Evolutionary conservation across 2,797 vertebrate species (phyloP).

Genomic region (Hydrocynus forskahlii): DNA sequence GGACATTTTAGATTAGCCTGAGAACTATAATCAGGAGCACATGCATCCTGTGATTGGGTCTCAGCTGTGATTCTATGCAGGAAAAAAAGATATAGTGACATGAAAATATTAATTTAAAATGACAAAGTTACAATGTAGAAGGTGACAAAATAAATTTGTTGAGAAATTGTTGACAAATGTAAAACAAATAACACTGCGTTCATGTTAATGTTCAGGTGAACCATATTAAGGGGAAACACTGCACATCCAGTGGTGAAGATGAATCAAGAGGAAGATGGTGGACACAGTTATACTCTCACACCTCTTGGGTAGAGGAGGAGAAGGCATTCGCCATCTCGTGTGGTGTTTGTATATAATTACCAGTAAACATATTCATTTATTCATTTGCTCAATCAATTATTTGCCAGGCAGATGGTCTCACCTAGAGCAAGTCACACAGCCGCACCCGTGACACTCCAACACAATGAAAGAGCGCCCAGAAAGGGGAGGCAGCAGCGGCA

Average conservation of each 20-base stretch:
- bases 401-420: slow-evolving; percentile 54
- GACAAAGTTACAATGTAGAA: too few relatives aligned
- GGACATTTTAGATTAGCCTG: too few relatives aligned
- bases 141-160: too few relatives aligned
- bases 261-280: not conserved
- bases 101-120: too few relatives aligned
- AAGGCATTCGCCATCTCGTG: slow-evolving; percentile 31
- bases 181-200: not conserved
- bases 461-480: slow-evolving; percentile 23
- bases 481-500: slow-evolving; percentile 7
- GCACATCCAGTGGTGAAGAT: slow-evolving; percentile 12
- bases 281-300: slow-evolving; percentile 4
- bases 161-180: too few relatives aligned
- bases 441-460: slow-evolving; percentile 29
- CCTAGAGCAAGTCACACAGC: slow-evolving; percentile 48
- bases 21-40: too few relatives aligned
- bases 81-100: too few relatives aligned
- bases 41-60: too few relatives aligned
- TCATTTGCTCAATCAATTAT: slow-evolving; percentile 56
- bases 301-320: slow-evolving; percentile 18
- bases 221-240: not conserved
- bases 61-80: too few relatives aligned
- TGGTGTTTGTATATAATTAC: slow-evolving; percentile 45
- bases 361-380: slow-evolving; percentile 59
- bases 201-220: not conserved